Conservation (phyloP, 2,888 invertebrate species). For the Acronicta aceris region DNA sequence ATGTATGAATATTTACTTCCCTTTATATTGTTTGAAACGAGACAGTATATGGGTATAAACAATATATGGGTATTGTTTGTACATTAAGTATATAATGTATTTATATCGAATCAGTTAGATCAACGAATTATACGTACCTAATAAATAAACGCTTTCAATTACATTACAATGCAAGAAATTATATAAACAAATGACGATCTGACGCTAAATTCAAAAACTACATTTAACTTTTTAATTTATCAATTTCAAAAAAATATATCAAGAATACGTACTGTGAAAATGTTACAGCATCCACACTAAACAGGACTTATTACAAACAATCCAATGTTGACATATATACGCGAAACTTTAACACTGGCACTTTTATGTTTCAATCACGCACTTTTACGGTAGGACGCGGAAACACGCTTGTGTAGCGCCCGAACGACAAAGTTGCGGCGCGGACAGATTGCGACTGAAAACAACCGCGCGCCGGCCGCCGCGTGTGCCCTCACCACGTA, state of each 20-base stretch:
- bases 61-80: too few relatives aligned
- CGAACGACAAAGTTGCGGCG: constrained; percentile 49
- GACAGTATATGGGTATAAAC: too few relatives aligned
- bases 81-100: too few relatives aligned
- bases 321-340: constrained; percentile 19
- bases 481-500: constrained; percentile 32
- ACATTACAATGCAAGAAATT: neutral
- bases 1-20: too few relatives aligned
- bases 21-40: too few relatives aligned
- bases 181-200: neutral
- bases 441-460: constrained; percentile 59
- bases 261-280: constrained; percentile 36
- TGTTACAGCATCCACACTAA: constrained; percentile 32
- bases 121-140: neutral
- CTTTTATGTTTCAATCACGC: constrained; percentile 35
- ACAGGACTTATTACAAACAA: constrained; percentile 13
- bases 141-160: neutral
- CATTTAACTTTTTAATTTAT: neutral
- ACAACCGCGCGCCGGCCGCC: constrained; percentile 36
- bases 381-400: constrained; percentile 28
- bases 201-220: neutral
- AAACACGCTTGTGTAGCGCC: constrained; percentile 31
- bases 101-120: neutral
- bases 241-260: neutral
- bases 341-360: constrained; percentile 35